Percentiles rank a stretch among this genome's conserved stretches.
phyloP scores from a whole-genome alignment of 2,797 vertebrate species.

The Alfaro cultratus region DNA sequence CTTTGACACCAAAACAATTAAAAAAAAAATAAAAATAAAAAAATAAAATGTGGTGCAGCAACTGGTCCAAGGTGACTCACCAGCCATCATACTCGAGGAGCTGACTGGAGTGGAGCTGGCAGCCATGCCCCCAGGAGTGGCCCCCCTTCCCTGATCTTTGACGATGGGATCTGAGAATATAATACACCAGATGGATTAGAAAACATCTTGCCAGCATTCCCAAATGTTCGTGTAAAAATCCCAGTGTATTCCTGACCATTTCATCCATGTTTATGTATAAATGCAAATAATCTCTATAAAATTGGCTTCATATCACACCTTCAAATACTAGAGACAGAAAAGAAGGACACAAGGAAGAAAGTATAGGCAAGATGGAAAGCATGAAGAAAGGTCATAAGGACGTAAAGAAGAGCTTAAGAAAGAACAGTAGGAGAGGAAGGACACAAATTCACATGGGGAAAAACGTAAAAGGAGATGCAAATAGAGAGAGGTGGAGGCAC shows the following conservation, averaged over 20 bases:
- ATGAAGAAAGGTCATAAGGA: not conserved
- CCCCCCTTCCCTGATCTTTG: conserved; percentile 86
- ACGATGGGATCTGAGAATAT: conserved; percentile 82
- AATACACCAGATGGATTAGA: conserved; percentile 1
- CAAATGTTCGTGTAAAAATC: not conserved
- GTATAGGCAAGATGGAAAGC: not conserved
- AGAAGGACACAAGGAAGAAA: not conserved
- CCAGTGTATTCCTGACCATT: not conserved
- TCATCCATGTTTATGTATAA: not conserved
- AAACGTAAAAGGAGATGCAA: not conserved
- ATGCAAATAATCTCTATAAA: not conserved
- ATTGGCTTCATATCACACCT: not conserved
- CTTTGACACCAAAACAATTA: not conserved
- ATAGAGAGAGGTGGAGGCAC: not conserved
- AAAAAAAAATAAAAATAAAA: not conserved
- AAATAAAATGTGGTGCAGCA: not conserved
- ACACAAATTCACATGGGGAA: not conserved
- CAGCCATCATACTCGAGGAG: conserved; percentile 90
- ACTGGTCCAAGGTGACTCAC: conserved; percentile 60
- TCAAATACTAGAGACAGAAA: not conserved
- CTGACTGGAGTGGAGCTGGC: conserved; percentile 86
- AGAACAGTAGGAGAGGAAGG: not conserved
- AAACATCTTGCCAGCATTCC: conserved; percentile 3
- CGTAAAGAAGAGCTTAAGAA: not conserved
- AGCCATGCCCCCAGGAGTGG: conserved; percentile 80